phyloP scores from a whole-genome alignment of 2,888 invertebrate species.

The Chymomyza fuscimana region DNA sequence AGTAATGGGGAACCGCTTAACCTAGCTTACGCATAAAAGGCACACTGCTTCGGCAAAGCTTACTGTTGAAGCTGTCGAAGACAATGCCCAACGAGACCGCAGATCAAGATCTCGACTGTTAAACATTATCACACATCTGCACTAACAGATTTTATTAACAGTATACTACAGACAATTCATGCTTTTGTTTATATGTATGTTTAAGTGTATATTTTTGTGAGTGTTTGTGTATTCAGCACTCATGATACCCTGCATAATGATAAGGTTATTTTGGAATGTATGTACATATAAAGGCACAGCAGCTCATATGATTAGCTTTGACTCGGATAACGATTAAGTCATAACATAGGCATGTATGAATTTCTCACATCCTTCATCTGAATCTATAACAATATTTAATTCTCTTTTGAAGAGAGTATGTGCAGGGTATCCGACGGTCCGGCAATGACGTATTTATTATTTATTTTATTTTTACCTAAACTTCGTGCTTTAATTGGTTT shows the following conservation, averaged over 20 bases:
- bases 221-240: too few relatives aligned
- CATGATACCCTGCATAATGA: too few relatives aligned
- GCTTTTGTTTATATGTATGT: background rate
- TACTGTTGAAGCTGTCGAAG: background rate
- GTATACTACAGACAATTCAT: background rate
- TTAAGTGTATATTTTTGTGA: background rate
- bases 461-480: constrained; percentile 31
- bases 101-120: background rate
- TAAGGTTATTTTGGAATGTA: too few relatives aligned
- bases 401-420: too few relatives aligned
- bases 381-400: too few relatives aligned
- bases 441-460: background rate
- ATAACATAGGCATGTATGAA: too few relatives aligned
- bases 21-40: background rate
- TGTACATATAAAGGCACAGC: too few relatives aligned
- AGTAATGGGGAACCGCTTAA: too few relatives aligned
- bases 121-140: background rate
- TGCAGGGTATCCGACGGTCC: too few relatives aligned
- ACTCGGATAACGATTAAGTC: too few relatives aligned
- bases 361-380: too few relatives aligned
- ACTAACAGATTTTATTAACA: background rate
- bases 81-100: background rate
- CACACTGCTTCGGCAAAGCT: background rate
- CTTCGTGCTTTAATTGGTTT: constrained; percentile 40
- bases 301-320: too few relatives aligned